Evolutionary conservation across 1,140 invertebrate genomes (phyloP).

Genomic region (Maniola jurtina): DNA sequence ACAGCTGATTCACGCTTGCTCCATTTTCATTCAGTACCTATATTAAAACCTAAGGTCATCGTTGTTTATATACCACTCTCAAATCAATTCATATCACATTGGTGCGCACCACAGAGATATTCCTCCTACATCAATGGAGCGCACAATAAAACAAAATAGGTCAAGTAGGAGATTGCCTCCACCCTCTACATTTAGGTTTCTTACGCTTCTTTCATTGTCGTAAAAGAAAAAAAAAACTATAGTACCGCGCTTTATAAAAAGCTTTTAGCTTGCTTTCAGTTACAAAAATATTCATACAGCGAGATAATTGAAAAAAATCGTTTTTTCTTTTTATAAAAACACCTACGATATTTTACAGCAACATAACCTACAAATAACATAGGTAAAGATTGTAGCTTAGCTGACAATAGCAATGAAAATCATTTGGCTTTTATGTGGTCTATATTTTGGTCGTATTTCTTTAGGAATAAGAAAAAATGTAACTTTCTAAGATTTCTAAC

Average conservation of each 20-base stretch:
- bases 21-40: conserved; percentile 19
- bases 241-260: neutral
- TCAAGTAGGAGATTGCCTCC: conserved; percentile 10
- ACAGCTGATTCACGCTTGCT: conserved; percentile 24
- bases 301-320: too few relatives aligned
- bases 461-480: too few relatives aligned
- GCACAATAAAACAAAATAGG: conserved; percentile 16
- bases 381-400: too few relatives aligned
- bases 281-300: too few relatives aligned
- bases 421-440: too few relatives aligned
- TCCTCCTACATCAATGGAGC: neutral
- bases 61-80: conserved; percentile 26
- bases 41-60: conserved; percentile 30
- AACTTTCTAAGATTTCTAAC: conserved; percentile 1
- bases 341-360: too few relatives aligned
- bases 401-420: too few relatives aligned
- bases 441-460: too few relatives aligned
- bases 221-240: neutral
- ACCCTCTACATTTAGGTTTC: neutral
- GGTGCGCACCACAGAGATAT: too few relatives aligned
- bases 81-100: neutral
- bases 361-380: too few relatives aligned
- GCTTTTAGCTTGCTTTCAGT: neutral
- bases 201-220: neutral
- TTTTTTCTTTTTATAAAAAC: too few relatives aligned